Conservation (phyloP, 2,797 vertebrate species). For the Pogoniulus pusillus region DNA sequence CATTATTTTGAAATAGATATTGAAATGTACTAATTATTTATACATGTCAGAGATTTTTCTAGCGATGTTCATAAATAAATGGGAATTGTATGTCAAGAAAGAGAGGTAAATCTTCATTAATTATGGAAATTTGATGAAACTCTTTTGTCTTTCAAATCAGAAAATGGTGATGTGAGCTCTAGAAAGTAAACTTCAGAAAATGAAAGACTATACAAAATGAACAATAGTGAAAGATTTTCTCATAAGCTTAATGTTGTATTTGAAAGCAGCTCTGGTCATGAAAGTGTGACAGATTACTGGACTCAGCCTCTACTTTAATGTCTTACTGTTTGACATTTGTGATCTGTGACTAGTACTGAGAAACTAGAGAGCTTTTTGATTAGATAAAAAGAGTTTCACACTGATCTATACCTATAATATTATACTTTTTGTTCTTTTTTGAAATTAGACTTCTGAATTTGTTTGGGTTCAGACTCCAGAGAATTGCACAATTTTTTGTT, state of each 20-base stretch:
- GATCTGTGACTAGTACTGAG: slow-evolving; percentile 8
- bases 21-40: neutral
- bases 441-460: neutral
- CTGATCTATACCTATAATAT: neutral
- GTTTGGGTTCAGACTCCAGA: neutral
- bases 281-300: slow-evolving; percentile 8
- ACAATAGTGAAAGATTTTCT: neutral
- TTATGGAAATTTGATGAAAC: neutral
- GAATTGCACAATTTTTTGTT: neutral
- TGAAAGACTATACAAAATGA: neutral
- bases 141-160: slow-evolving; percentile 12
- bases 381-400: neutral
- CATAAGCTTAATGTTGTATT: slow-evolving; percentile 3
- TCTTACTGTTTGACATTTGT: slow-evolving; percentile 19
- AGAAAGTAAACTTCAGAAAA: slow-evolving; percentile 30
- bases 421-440: neutral
- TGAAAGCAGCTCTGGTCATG: neutral
- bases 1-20: slow-evolving; percentile 10
- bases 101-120: neutral
- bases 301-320: neutral
- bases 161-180: neutral
- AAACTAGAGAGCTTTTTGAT: slow-evolving; percentile 6
- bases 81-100: neutral
- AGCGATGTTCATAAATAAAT: slow-evolving; percentile 1
- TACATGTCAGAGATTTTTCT: slow-evolving; percentile 17